Evolutionary conservation across 2,888 invertebrate species (phyloP).

Genomic region (Morpho helenor): DNA sequence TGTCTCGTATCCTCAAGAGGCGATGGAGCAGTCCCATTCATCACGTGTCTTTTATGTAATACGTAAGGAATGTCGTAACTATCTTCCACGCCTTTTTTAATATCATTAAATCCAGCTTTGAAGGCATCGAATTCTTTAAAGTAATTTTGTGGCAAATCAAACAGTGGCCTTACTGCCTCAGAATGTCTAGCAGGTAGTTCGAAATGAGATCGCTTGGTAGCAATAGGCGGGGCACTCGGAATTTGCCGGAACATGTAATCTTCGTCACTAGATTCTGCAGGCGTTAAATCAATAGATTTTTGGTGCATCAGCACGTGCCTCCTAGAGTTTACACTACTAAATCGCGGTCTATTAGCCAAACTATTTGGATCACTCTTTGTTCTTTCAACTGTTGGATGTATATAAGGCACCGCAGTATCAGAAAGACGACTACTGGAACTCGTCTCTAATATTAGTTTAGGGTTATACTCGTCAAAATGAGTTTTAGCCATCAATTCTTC

Average conservation of each 20-base stretch:
- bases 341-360: constrained; percentile 84
- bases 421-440: constrained; percentile 74
- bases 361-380: constrained; percentile 93
- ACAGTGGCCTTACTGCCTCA: constrained; percentile 82
- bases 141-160: constrained; percentile 86
- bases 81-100: constrained; percentile 65
- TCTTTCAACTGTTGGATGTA: constrained; percentile 87
- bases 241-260: constrained; percentile 89
- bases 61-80: constrained; percentile 91
- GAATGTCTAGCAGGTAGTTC: constrained; percentile 78
- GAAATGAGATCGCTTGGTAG: constrained; percentile 86
- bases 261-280: constrained; percentile 91
- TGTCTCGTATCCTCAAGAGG: constrained; percentile 68
- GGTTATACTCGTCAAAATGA: constrained; percentile 86
- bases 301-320: constrained; percentile 90
- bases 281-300: constrained; percentile 90
- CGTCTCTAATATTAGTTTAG: constrained; percentile 79
- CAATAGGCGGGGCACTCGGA: constrained; percentile 84
- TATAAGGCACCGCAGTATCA: constrained; percentile 76
- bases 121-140: constrained; percentile 83
- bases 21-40: constrained; percentile 89
- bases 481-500: constrained; percentile 83
- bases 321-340: constrained; percentile 86
- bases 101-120: constrained; percentile 74
- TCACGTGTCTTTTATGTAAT: constrained; percentile 89